Conservation (phyloP, 2,113 vertebrate species). For the Myocastor coypus region DNA sequence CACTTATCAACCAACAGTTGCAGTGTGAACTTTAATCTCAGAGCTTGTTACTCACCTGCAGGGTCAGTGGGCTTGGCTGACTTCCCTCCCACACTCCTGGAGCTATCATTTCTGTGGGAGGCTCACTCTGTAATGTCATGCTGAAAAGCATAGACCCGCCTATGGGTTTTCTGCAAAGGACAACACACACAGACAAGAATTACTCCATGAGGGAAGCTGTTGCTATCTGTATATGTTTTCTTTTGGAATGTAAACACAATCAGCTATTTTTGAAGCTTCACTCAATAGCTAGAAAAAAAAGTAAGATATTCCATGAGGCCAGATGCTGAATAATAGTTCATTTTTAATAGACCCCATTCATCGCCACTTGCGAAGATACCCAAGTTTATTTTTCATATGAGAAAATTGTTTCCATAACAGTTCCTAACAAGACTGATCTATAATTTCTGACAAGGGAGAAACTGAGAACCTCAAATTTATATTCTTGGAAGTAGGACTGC, state of each 20-base stretch:
- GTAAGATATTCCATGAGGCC: neutral
- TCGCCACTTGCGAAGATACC: neutral
- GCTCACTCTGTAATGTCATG: conserved; percentile 25
- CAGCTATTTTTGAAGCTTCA: neutral
- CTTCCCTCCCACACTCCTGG: conserved; percentile 78
- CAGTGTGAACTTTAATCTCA: neutral
- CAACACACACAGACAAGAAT: neutral
- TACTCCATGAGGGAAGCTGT: neutral
- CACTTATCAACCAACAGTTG: neutral
- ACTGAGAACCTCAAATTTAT: neutral
- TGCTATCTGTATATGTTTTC: neutral
- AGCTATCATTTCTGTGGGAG: conserved; percentile 73
- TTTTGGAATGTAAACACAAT: conserved; percentile 50
- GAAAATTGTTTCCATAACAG: neutral
- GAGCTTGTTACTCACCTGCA: conserved; percentile 82
- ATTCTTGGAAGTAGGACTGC: neutral
- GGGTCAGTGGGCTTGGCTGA: conserved; percentile 71
- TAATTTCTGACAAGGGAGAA: neutral
- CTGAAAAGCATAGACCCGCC: conserved; percentile 75
- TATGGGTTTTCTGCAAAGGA: conserved; percentile 75
- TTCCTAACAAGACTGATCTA: conserved; percentile 10
- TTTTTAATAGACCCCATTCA: neutral
- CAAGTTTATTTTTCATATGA: conserved; percentile 33
- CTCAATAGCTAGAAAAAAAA: conserved; percentile 31
- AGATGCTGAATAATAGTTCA: neutral